phyloP scores from a whole-genome alignment of 2,888 invertebrate genomes.

The Actias luna region DNA sequence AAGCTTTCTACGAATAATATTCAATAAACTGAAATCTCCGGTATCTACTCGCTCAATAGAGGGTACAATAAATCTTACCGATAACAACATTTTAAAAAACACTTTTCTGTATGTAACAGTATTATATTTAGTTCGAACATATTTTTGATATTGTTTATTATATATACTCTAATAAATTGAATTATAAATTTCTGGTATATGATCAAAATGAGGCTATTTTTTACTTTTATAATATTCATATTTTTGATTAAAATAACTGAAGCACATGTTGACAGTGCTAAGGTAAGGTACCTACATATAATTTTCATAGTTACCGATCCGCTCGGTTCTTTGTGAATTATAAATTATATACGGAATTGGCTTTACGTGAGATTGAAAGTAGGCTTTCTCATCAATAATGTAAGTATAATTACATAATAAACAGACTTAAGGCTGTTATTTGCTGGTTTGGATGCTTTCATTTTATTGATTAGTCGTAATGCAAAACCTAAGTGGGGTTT shows the following conservation, averaged over 20 bases:
- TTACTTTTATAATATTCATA: neutral
- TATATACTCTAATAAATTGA: neutral
- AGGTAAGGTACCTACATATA: constrained; percentile 42
- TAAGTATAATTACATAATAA: too few species aligned
- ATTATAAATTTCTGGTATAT: neutral
- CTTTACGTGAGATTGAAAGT: neutral
- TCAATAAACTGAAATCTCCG: neutral
- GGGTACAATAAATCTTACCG: neutral
- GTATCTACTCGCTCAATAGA: neutral
- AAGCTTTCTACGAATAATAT: neutral
- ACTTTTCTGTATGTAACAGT: neutral
- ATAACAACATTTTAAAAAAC: neutral
- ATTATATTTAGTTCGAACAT: neutral
- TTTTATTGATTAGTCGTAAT: too few species aligned
- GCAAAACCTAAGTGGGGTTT: too few species aligned
- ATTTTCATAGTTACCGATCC: neutral
- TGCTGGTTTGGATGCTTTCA: too few species aligned
- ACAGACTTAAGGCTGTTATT: too few species aligned
- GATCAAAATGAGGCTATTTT: neutral
- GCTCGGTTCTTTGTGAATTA: neutral
- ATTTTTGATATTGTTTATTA: neutral
- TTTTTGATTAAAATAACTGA: neutral
- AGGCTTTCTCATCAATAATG: too few species aligned
- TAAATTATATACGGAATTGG: neutral
- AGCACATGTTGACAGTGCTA: constrained; percentile 63